A percentile compares a stretch with the other conserved stretches of the same genome.
These are phyloP conservation scores for Heterocephalus glaber DNA, from an alignment of 2,113 vertebrate genomes.

Conservation along the genomic window DNA sequence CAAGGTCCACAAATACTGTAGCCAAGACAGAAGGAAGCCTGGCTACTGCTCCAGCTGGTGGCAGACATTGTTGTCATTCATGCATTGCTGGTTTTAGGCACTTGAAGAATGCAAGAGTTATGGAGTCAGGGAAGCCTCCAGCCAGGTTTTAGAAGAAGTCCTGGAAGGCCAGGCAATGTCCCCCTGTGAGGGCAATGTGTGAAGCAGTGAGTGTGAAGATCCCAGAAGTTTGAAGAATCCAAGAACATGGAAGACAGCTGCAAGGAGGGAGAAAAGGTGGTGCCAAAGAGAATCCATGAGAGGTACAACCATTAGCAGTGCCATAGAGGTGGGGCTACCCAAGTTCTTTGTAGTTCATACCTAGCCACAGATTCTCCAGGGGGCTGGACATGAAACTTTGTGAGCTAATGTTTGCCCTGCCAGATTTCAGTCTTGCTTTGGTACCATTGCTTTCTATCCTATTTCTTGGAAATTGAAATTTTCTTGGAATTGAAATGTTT, in stretches of 20 bases:
- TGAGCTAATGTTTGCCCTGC: not conserved
- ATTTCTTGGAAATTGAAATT: too few relatives aligned
- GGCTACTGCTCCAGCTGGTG: not conserved
- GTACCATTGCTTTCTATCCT: not conserved
- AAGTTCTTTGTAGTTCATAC: not conserved
- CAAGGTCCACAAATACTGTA: not conserved
- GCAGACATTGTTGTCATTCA: not conserved
- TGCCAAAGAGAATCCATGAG: not conserved
- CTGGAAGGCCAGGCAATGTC: not conserved
- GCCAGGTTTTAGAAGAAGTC: not conserved
- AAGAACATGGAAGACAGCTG: not conserved
- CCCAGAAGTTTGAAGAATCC: not conserved
- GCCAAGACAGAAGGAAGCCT: not conserved
- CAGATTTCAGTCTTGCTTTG: not conserved
- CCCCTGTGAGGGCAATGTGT: not conserved
- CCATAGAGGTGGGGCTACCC: not conserved
- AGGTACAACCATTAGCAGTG: not conserved
- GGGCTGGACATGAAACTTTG: not conserved
- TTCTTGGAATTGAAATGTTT: not conserved
- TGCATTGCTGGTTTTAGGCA: not conserved
- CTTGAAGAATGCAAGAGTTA: not conserved
- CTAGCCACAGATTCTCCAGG: not conserved
- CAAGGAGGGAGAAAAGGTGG: not conserved
- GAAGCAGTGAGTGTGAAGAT: not conserved
- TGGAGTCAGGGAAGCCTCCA: not conserved